Evolutionary conservation across 2,888 invertebrate species (phyloP).

Genomic region (Horisme vitalbata): DNA sequence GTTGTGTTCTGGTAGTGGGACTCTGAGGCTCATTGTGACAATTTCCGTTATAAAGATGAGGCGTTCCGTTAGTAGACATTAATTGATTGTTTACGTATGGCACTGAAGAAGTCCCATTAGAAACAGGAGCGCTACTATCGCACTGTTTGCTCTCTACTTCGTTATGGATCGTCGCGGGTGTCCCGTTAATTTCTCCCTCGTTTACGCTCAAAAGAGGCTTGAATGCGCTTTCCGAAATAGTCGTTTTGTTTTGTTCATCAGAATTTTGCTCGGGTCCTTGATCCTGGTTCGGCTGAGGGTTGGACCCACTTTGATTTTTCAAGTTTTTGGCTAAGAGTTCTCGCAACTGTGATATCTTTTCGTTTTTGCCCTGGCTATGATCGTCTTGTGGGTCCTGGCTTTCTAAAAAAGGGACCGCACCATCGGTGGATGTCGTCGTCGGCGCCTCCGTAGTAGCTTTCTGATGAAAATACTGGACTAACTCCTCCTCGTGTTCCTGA

Average conservation of each 20-base stretch:
- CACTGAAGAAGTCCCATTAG: slow-evolving; percentile 53
- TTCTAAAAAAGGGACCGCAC: slow-evolving; percentile 66
- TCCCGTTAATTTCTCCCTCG: slow-evolving; percentile 48
- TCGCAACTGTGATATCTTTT: slow-evolving; percentile 88
- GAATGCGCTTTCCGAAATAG: slow-evolving; percentile 61
- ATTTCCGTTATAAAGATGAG: slow-evolving; percentile 65
- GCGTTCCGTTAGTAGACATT: slow-evolving; percentile 43
- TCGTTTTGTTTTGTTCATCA: slow-evolving; percentile 51
- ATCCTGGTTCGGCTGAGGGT: slow-evolving; percentile 52
- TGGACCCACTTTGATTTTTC: slow-evolving; percentile 71
- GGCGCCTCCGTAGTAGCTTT: slow-evolving; percentile 56
- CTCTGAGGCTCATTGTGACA: slow-evolving; percentile 85
- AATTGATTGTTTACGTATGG: slow-evolving; percentile 49
- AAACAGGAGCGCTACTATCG: slow-evolving; percentile 49
- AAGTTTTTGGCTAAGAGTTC: slow-evolving; percentile 87
- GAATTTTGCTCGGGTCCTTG: slow-evolving; percentile 45
- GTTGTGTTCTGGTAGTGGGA: slow-evolving; percentile 89
- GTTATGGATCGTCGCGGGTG: slow-evolving; percentile 41
- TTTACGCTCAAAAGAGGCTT: slow-evolving; percentile 52
- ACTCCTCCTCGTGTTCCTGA: slow-evolving; percentile 92
- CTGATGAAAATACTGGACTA: slow-evolving; percentile 91
- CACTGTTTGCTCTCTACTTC: slow-evolving; percentile 48
- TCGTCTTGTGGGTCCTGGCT: slow-evolving; percentile 75
- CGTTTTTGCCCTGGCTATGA: slow-evolving; percentile 79
- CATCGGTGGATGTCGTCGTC: slow-evolving; percentile 34